phyloP scores from a whole-genome alignment of 2,113 vertebrate species.

The Macquaria australasica region DNA sequence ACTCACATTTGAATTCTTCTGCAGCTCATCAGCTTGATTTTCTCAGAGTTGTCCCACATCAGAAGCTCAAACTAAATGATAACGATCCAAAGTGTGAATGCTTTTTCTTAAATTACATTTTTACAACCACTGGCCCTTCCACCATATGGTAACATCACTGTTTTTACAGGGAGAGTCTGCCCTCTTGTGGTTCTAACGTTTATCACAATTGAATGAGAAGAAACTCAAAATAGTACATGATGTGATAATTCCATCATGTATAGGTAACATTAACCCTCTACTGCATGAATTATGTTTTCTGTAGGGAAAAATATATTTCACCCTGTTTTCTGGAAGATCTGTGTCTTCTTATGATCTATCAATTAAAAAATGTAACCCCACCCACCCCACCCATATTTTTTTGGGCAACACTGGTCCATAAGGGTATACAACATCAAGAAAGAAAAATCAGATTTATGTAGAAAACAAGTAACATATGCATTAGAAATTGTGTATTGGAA shows the following conservation, averaged over 20 bases:
- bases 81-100: neutral
- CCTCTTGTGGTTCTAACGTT: slow-evolving; percentile 67
- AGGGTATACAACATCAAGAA: neutral
- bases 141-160: neutral
- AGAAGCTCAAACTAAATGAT: neutral
- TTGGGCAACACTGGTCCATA: neutral
- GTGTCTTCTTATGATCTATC: neutral
- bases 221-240: neutral
- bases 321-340: neutral
- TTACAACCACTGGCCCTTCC: neutral
- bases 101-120: neutral
- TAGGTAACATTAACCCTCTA: neutral
- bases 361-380: neutral
- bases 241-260: neutral
- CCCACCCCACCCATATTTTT: neutral
- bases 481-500: neutral
- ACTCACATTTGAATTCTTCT: neutral
- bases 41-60: neutral
- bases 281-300: neutral
- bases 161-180: slow-evolving; percentile 61
- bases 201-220: slow-evolving; percentile 43
- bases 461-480: neutral
- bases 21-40: neutral
- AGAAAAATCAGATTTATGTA: neutral
- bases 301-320: too few species aligned